Base-by-base conservation (phyloP, 2,888 invertebrate species). In the Notodonta ziczac region DNA sequence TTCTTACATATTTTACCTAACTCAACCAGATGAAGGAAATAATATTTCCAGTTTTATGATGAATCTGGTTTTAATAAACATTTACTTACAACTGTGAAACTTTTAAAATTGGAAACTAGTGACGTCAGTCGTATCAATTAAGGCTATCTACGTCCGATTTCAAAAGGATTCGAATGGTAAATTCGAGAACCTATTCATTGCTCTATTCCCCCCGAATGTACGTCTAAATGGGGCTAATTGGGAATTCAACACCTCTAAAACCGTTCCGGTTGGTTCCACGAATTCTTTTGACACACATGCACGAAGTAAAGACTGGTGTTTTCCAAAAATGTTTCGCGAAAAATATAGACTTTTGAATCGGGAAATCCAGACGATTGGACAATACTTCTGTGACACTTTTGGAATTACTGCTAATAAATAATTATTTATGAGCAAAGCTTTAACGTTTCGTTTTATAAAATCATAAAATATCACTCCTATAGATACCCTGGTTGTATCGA, bases 111-210 rank as follows among this genome's bases (percentile, higher is more conserved):
- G 63, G 58, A 61, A 72, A 66, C 65, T 65, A 64, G 66, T 58
- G 56, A 60, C 63, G 64, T 69, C 80, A 83, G 86, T 84, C 84
- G 86, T 82, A 84, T 87, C 89, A 90, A 89, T 90, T 89, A 90
- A 84, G 76, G 72, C 69, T 74, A 86, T 80, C 81, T 90, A 60
- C 72, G 75, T 76, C 73, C 77, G 72, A 80, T 82, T 79, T 76
- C 79, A 81, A 86, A 86, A 80, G 76, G 78, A 88, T 88, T 77
- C 84, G 87, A 88, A 89, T 90, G 89, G 86, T 88, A 89, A 88
- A 90, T 86, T 8, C 35, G 13, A 53, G 32, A 13, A 78, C 76
- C 73, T 77, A 77, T 76, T 84, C 76, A 73, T 84, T 86, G 86
- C 86, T 84, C 77, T 81, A 82, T 78, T 66, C 74, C 63, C 62